Percentiles rank a stretch among this genome's conserved stretches.
These are phyloP conservation scores for Metridium senile DNA, from an alignment of 92 coral and sea anemone species.

Conservation along the genomic window DNA sequence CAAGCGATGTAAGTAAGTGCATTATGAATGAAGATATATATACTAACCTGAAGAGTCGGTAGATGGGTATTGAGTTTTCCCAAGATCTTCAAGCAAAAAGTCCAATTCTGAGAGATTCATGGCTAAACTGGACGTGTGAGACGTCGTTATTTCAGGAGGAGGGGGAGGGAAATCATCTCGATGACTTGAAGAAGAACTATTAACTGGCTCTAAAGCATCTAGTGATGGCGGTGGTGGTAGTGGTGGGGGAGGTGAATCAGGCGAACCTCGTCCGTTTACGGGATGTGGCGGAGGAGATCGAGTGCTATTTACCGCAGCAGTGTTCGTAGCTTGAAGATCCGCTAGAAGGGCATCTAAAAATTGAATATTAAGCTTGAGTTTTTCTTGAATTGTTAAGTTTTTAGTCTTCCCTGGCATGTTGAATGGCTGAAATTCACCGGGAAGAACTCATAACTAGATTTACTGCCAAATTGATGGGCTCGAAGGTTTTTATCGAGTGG, in stretches of 20 bases:
- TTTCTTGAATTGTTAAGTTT: slow-evolving; percentile 76
- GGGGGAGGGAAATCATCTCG: slow-evolving; percentile 65
- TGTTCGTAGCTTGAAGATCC: slow-evolving; percentile 84
- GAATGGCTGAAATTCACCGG: neutral
- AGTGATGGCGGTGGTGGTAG: slow-evolving; percentile 87
- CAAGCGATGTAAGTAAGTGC: neutral
- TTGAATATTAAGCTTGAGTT: slow-evolving; percentile 87
- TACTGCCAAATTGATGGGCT: neutral
- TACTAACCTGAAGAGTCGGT: slow-evolving; percentile 61
- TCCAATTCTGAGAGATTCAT: slow-evolving; percentile 94
- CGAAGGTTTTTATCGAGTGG: slow-evolving; percentile 7
- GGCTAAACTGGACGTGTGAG: slow-evolving; percentile 68
- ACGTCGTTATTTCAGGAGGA: slow-evolving; percentile 28
- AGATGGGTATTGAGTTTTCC: slow-evolving; percentile 62
- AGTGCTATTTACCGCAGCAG: slow-evolving; percentile 44
- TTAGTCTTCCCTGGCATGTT: slow-evolving; percentile 81
- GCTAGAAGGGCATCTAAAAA: slow-evolving; percentile 92
- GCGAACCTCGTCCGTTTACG: slow-evolving; percentile 72
- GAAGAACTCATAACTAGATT: neutral
- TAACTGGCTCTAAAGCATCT: slow-evolving; percentile 72
- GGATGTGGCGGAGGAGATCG: slow-evolving; percentile 48
- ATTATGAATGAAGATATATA: neutral
- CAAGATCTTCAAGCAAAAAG: slow-evolving; percentile 86
- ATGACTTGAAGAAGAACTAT: slow-evolving; percentile 33
- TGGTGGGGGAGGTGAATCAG: slow-evolving; percentile 88